Conservation (phyloP, 1,140 invertebrate genomes). For the Hypsibius dujardini region DNA sequence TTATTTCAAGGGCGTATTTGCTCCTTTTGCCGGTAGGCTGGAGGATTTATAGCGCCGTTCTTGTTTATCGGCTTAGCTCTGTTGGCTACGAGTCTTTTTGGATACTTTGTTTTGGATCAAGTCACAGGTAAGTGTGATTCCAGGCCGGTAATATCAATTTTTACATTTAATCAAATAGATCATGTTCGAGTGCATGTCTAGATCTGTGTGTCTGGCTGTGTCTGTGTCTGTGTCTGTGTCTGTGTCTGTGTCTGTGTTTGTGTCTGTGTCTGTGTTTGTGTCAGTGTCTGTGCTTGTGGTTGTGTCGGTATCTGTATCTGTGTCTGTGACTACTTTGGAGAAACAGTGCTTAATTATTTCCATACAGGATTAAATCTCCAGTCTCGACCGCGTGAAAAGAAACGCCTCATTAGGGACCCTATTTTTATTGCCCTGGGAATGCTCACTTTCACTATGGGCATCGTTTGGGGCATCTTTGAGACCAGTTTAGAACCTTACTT, state of each 20-base stretch:
- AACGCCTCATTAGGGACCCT: neutral
- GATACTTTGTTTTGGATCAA: conserved; percentile 3
- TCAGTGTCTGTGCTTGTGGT: no score
- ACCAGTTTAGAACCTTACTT: neutral
- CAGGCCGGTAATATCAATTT: neutral
- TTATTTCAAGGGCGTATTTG: neutral
- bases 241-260: no score
- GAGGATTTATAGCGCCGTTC: conserved; percentile 2
- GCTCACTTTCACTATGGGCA: neutral
- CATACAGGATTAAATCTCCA: neutral
- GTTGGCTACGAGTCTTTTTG: neutral
- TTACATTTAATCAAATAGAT: neutral
- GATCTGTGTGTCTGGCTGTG: no score
- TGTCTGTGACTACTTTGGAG: no score
- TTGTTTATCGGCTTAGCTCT: neutral
- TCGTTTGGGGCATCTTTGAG: conserved; percentile 14
- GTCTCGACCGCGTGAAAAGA: neutral
- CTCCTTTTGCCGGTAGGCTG: neutral
- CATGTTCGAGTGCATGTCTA: no score
- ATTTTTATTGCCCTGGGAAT: neutral
- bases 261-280: no score
- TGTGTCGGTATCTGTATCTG: no score
- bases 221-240: no score
- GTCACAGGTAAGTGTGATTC: conserved; percentile 1
- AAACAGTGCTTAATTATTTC: no score